These are phyloP conservation scores for Melitaea cinxia DNA, from an alignment of 1,140 invertebrate genomes.

Conservation along the genomic window DNA sequence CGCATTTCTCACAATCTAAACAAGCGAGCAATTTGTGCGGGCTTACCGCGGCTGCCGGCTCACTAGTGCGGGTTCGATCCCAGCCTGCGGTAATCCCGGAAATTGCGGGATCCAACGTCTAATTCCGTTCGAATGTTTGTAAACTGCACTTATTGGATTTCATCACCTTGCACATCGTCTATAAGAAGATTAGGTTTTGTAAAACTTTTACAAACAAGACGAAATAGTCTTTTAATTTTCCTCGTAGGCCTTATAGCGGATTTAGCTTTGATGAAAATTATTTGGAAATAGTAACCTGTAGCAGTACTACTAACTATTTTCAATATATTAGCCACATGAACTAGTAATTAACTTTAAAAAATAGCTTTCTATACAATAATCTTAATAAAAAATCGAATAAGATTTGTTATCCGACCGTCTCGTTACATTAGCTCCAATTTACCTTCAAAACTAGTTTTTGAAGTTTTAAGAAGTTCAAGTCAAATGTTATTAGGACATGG, in stretches of 20 bases:
- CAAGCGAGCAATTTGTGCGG: slow-evolving; percentile 10
- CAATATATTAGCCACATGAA: no score
- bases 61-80: slow-evolving; percentile 14
- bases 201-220: background rate
- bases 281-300: no score
- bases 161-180: slow-evolving; percentile 18
- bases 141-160: slow-evolving; percentile 31
- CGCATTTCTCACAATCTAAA: slow-evolving; percentile 10
- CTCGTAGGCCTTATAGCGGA: background rate
- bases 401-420: no score
- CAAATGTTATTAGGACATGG: background rate
- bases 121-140: slow-evolving; percentile 20
- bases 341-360: no score
- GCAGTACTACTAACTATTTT: no score
- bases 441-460: no score
- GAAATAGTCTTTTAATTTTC: background rate
- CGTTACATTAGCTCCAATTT: no score
- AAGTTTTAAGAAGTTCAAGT: no score
- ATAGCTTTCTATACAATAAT: no score
- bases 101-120: slow-evolving; percentile 16
- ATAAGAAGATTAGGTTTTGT: slow-evolving; percentile 10
- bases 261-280: no score
- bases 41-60: slow-evolving; percentile 5
- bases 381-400: no score
- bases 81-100: slow-evolving; percentile 18